Evolutionary conservation across 35 echinoderm and acorn worm genomes (phyloP).

Genomic region (Heliocidaris tuberculata): DNA sequence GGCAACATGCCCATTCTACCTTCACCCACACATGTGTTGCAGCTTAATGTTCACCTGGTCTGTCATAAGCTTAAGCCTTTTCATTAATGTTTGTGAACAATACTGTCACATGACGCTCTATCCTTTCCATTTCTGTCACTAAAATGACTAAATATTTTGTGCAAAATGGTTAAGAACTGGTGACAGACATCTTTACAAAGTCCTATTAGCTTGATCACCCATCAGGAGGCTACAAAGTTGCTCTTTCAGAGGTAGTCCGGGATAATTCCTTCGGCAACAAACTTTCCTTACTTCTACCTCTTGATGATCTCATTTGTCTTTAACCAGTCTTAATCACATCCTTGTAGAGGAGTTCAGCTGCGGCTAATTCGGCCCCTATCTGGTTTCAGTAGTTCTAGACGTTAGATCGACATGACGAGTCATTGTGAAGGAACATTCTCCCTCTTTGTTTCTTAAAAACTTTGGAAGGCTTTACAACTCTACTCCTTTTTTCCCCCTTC

Average conservation of each 20-base stretch:
- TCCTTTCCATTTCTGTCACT: slow-evolving; percentile 21
- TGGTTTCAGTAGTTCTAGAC: slow-evolving; percentile 33
- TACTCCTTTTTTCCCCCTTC: not conserved
- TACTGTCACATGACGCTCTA: slow-evolving; percentile 8
- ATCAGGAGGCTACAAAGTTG: slow-evolving; percentile 20
- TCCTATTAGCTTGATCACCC: slow-evolving; percentile 15
- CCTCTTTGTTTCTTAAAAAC: not conserved
- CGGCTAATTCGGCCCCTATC: slow-evolving; percentile 38
- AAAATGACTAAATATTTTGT: slow-evolving; percentile 43
- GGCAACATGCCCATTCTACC: not conserved
- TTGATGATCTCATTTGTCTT: slow-evolving; percentile 36
- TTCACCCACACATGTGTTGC: not conserved
- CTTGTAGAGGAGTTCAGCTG: slow-evolving; percentile 24
- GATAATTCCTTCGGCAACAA: slow-evolving; percentile 37
- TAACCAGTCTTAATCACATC: slow-evolving; percentile 44
- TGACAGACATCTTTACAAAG: slow-evolving; percentile 28
- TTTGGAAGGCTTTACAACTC: slow-evolving; percentile 23
- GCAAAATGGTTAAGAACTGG: not conserved
- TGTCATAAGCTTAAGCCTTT: not conserved
- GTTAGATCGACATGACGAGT: slow-evolving; percentile 32
- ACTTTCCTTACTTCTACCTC: not conserved
- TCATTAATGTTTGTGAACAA: not conserved
- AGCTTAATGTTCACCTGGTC: not conserved
- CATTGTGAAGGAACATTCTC: slow-evolving; percentile 26
- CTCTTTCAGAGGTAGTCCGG: slow-evolving; percentile 11